Evolutionary conservation across 2,113 vertebrate species (phyloP).

Genomic region (Brachionichthys hirsutus): DNA sequence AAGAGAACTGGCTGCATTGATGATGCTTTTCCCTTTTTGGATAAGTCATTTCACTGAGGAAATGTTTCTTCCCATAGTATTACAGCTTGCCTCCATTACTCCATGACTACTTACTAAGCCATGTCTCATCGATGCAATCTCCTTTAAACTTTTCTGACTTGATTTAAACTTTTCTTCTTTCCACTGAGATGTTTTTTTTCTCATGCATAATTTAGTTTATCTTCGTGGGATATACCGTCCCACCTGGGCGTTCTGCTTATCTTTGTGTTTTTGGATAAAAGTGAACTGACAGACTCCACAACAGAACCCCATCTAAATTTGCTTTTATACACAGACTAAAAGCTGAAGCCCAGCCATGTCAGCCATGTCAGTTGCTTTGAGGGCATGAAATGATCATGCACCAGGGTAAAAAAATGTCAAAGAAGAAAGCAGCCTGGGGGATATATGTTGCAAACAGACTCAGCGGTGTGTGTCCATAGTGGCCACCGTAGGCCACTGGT

Average conservation of each 20-base stretch:
- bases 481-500: too few species aligned
- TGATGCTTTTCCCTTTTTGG: constrained; percentile 14
- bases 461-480: too few species aligned
- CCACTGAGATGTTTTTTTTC: neutral
- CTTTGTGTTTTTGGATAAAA: constrained; percentile 26
- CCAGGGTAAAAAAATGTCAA: too few species aligned
- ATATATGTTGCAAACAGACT: too few species aligned
- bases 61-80: constrained; percentile 37
- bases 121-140: constrained; percentile 24
- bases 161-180: constrained; percentile 16
- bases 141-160: constrained; percentile 24
- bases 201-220: constrained; percentile 19
- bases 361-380: neutral
- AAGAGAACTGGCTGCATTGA: constrained; percentile 11
- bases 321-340: constrained; percentile 5
- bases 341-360: neutral
- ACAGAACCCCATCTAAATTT: constrained; percentile 6
- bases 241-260: constrained; percentile 26
- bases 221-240: constrained; percentile 29
- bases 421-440: too few species aligned
- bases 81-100: constrained; percentile 34
- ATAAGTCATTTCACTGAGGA: constrained; percentile 9
- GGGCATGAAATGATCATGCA: too few species aligned
- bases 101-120: neutral
- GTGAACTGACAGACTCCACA: constrained; percentile 7